Evolutionary conservation across 2,888 invertebrate species (phyloP).

Genomic region (Entomobrya proxima): DNA sequence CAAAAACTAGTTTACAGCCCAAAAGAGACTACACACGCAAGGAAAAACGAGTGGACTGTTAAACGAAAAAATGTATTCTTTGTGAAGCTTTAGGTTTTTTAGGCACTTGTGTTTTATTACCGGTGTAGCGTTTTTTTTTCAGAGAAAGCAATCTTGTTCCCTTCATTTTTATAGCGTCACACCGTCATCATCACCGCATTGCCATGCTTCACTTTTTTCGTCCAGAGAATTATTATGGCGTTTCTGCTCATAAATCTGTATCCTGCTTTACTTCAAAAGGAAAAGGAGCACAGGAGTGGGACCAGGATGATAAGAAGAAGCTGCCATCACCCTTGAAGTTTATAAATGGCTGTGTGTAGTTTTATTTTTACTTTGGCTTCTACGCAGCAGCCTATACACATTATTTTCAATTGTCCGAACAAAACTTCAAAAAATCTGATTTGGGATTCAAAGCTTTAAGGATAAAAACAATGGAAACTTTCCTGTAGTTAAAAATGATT

Average conservation of each 20-base stretch:
- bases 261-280: neutral
- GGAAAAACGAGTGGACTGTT: too few species aligned
- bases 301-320: neutral
- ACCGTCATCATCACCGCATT: conserved; percentile 4
- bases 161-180: conserved; percentile 14
- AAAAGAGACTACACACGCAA: too few species aligned
- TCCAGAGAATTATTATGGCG: conserved; percentile 10
- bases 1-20: conserved; percentile 28
- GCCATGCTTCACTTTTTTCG: neutral
- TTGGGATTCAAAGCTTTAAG: too few species aligned
- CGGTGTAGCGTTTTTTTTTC: neutral
- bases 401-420: too few species aligned
- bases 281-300: neutral
- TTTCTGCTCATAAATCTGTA: neutral
- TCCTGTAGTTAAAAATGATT: too few species aligned
- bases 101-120: too few species aligned
- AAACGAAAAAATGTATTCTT: too few species aligned
- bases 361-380: too few species aligned
- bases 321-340: neutral
- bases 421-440: too few species aligned
- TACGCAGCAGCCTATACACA: too few species aligned
- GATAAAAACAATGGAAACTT: too few species aligned
- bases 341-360: neutral
- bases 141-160: conserved; percentile 9
- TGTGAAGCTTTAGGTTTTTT: too few species aligned